These are phyloP conservation scores for Diabrotica virgifera DNA, from an alignment of 1,140 invertebrate species.

Conservation along the genomic window DNA sequence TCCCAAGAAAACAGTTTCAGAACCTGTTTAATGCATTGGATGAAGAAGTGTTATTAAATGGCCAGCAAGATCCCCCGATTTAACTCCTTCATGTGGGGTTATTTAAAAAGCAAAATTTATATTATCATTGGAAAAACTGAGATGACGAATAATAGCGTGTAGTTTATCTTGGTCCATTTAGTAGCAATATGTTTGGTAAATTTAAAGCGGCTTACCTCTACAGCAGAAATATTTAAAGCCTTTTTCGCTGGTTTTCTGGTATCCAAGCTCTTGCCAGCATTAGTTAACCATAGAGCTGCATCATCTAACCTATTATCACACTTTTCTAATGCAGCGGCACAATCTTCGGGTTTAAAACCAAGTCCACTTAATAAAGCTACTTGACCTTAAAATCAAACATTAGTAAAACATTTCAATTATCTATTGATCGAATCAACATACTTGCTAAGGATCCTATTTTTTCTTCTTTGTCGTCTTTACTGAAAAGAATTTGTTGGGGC, in stretches of 20 bases:
- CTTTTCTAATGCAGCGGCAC: conserved; percentile 63
- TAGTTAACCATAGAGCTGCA: conserved; percentile 79
- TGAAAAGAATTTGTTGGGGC: conserved; percentile 68
- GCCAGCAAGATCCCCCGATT: too few relatives aligned
- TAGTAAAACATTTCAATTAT: conserved; percentile 16
- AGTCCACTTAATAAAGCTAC: conserved; percentile 62
- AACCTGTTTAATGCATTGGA: too few relatives aligned
- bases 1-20: too few relatives aligned
- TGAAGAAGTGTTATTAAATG: too few relatives aligned
- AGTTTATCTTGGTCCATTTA: too few relatives aligned
- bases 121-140: too few relatives aligned
- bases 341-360: conserved; percentile 72
- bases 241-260: conserved; percentile 17
- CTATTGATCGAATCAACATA: conserved; percentile 48
- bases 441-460: conserved; percentile 14
- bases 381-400: conserved; percentile 29
- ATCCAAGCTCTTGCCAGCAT: conserved; percentile 51
- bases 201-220: conserved; percentile 33
- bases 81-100: too few relatives aligned
- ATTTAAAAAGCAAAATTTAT: too few relatives aligned
- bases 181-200: too few relatives aligned
- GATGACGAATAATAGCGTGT: too few relatives aligned
- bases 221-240: conserved; percentile 30
- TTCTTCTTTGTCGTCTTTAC: conserved; percentile 44
- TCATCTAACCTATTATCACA: conserved; percentile 73